These are phyloP conservation scores for Pseudomugil tenellus DNA, from an alignment of 2,797 vertebrate species.

Conservation along the genomic window DNA sequence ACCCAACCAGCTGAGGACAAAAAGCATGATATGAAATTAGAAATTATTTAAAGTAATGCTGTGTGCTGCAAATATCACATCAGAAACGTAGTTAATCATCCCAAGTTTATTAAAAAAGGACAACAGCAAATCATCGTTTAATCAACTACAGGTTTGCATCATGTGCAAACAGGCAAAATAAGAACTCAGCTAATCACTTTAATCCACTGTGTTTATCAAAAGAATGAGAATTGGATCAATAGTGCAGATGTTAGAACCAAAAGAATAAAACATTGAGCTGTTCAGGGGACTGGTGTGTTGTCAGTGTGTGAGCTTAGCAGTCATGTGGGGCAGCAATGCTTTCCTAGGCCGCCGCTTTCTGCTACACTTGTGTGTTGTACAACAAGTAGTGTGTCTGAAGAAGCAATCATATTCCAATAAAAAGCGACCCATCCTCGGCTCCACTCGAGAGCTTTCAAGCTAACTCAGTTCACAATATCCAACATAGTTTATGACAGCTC, in stretches of 20 bases:
- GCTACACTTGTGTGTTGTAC: conserved; percentile 48
- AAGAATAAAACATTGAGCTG: conserved; percentile 11
- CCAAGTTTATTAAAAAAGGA: background rate
- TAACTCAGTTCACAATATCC: conserved; percentile 62
- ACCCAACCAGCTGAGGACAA: conserved; percentile 35
- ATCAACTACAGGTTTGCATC: background rate
- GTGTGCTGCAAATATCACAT: too few relatives aligned
- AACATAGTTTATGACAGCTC: conserved; percentile 66
- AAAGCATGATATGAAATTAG: background rate
- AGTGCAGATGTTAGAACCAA: background rate
- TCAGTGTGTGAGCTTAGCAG: conserved; percentile 51
- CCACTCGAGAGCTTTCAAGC: conserved; percentile 57
- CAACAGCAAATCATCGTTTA: background rate
- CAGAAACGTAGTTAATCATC: background rate
- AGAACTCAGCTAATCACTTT: conserved; percentile 14
- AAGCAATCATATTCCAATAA: conserved; percentile 64
- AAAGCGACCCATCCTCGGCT: conserved; percentile 62
- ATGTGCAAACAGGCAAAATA: background rate
- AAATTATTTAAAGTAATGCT: background rate
- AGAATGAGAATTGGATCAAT: conserved; percentile 2
- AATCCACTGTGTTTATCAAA: too few relatives aligned
- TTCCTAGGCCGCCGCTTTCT: conserved; percentile 64
- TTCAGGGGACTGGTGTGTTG: conserved; percentile 34
- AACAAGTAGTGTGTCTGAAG: conserved; percentile 51
- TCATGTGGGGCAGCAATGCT: conserved; percentile 58